Evolutionary conservation across 2,113 vertebrate species (phyloP).

Genomic region (Etia nguti): DNA sequence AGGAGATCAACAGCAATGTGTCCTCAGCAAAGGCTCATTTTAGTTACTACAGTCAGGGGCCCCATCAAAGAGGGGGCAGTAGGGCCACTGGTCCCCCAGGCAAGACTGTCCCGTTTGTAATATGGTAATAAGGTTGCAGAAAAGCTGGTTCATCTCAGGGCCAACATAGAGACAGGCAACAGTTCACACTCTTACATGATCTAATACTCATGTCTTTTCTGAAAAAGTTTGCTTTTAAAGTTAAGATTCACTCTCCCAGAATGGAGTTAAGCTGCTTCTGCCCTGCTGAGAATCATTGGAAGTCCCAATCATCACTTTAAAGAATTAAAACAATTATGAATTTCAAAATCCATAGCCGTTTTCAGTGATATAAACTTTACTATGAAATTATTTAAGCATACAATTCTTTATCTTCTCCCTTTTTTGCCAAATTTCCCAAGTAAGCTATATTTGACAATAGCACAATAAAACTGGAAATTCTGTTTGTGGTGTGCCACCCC

Average conservation of each 20-base stretch:
- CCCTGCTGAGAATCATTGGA: not conserved
- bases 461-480: not conserved
- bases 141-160: not conserved
- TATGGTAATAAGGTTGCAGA: not conserved
- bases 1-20: not conserved
- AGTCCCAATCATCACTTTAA: too few species aligned
- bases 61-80: not conserved
- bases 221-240: not conserved
- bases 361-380: not conserved
- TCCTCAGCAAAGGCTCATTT: not conserved
- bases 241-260: not conserved
- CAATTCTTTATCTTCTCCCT: not conserved
- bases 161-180: not conserved
- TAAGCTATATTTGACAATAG: not conserved
- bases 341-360: not conserved
- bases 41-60: not conserved
- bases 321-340: not conserved
- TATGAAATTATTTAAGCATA: not conserved
- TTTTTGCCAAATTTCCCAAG: not conserved
- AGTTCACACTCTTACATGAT: not conserved
- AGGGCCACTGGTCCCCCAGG: fast-evolving
- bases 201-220: not conserved
- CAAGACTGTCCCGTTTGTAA: fast-evolving
- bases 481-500: not conserved
- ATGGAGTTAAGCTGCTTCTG: not conserved